Evolutionary conservation across 2,888 invertebrate species (phyloP), one percentile per base, ranked within the genome.

Genomic region (Drosophila antonietae): DNA sequence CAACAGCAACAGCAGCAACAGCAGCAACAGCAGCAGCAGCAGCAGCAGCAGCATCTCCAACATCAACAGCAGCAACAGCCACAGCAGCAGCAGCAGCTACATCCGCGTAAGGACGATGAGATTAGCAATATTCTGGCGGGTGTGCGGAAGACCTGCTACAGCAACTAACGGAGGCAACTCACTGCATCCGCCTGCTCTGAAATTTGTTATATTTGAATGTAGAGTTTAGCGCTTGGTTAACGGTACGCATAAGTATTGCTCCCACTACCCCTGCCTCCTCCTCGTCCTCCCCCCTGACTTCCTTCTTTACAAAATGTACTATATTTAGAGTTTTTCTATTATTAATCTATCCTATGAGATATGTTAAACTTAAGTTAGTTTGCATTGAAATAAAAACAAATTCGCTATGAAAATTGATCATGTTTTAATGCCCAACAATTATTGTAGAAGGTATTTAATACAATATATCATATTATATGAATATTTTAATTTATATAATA

Each of bases 61-160:
- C 95, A 81, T 31, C 85, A 79, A 10, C 95, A 94, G 51, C 93
- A 93, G 35, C 83, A 81, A 33, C 85, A 77, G 10, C 95, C 33
- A 6, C 56, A 43, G 9, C 56, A 44, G 7, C 57, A 57, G 10
- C 95, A 68, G 12, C 80, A 94, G 53, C 93, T 93, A 51, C 83
- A 76, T 59, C 88, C 80, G n/a, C 95, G 96, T 81, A 95, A 95
- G 60, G 97, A 97, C 78, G 97, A 97, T 76, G 97, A 97, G 91
- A 97, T 97, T 93, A 97, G 97, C 93, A 97, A 97, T 84, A 97
- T 97, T 88, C 94, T 97, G 74, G 97, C 97, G 6, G 97, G 97
- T 74, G 97, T 97, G 55, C 94, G 97, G 78, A 97, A 97, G 92
- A 97, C 97, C 46, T 97, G 96, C 92, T 97, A 96, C 93, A 97